These are phyloP conservation scores for Patagioenas fasciata DNA, from an alignment of 2,113 vertebrate genomes.

Conservation along the genomic window DNA sequence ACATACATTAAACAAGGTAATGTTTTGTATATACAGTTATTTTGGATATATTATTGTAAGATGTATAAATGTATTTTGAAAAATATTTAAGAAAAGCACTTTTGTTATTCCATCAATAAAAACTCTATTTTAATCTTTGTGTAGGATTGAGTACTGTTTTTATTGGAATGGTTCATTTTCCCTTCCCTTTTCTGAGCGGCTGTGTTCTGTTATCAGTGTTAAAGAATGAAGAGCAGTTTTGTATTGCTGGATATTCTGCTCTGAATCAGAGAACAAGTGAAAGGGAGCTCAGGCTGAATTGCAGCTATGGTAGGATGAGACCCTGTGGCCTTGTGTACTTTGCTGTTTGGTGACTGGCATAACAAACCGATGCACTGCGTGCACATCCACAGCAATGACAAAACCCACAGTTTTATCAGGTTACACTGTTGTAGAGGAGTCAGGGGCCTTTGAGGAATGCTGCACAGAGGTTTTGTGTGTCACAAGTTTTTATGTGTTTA, in stretches of 20 bases:
- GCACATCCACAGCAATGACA: neutral
- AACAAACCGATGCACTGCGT: neutral
- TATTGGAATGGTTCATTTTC: neutral
- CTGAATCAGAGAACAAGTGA: neutral
- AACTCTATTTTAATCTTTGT: slow-evolving; percentile 93
- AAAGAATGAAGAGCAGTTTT: neutral
- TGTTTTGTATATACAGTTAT: slow-evolving; percentile 92
- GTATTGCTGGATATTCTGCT: neutral
- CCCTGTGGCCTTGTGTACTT: neutral
- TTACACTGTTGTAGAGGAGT: neutral
- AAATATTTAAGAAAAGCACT: slow-evolving; percentile 92
- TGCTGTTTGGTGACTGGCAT: neutral
- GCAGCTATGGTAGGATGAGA: neutral
- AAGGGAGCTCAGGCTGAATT: neutral
- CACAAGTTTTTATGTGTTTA: neutral
- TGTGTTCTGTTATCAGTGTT: neutral
- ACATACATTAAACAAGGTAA: slow-evolving; percentile 83
- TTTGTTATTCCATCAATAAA: slow-evolving; percentile 98
- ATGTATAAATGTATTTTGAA: slow-evolving; percentile 95
- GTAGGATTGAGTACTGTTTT: slow-evolving; percentile 69
- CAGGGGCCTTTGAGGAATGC: neutral
- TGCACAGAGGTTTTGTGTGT: neutral
- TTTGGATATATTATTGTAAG: slow-evolving; percentile 98
- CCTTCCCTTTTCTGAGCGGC: neutral
- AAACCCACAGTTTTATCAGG: neutral